phyloP scores from a whole-genome alignment of 1,140 invertebrate genomes.

The Streblospio benedicti region DNA sequence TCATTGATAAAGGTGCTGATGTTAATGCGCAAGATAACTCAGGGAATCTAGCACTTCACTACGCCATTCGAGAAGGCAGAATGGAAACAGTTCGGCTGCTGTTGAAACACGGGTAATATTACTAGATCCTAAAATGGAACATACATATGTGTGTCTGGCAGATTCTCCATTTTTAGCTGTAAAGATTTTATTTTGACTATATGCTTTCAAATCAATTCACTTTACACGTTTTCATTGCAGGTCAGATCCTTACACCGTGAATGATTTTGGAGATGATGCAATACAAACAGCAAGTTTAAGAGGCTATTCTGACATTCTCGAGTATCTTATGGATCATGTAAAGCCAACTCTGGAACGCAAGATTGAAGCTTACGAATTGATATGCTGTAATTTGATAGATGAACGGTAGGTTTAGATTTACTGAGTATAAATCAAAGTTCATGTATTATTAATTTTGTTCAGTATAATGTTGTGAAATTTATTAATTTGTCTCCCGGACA shows the following conservation, averaged over 20 bases:
- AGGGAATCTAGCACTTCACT: conserved; percentile 84
- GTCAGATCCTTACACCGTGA: conserved; percentile 63
- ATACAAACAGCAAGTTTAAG: conserved; percentile 81
- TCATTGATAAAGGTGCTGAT: conserved; percentile 60
- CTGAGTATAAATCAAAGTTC: no score
- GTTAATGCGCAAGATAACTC: conserved; percentile 83
- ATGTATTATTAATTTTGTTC: no score
- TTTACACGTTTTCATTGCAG: no score
- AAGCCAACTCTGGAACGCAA: conserved; percentile 59
- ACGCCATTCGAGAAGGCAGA: conserved; percentile 81
- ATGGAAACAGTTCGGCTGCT: conserved; percentile 76
- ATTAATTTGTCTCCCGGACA: no score
- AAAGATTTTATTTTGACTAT: no score
- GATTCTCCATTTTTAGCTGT: no score
- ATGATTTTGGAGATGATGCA: conserved; percentile 79
- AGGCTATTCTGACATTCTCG: conserved; percentile 72
- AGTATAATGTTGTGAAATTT: no score
- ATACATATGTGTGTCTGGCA: no score
- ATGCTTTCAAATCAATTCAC: no score
- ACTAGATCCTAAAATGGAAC: no score
- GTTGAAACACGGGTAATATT: conserved; percentile 66
- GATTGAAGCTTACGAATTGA: conserved; percentile 73
- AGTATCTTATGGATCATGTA: conserved; percentile 60
- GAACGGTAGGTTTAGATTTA: conserved; percentile 61
- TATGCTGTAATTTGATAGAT: conserved; percentile 74